Conservation (phyloP, 2,113 vertebrate species). For the Hemichromis elongatus region DNA sequence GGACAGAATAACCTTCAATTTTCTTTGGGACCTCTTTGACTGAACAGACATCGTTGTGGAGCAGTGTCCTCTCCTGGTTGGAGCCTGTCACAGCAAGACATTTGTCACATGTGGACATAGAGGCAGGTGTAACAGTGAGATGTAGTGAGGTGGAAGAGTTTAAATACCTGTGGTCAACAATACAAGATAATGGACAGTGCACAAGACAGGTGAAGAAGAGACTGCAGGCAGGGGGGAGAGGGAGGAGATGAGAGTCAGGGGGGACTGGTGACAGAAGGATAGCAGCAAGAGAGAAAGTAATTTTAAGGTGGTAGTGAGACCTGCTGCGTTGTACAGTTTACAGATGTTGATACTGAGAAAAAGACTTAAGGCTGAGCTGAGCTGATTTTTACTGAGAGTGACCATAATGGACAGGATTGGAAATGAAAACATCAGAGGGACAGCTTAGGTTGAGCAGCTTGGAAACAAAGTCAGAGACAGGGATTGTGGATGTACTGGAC, state of each 20-base stretch:
- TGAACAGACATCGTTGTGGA: neutral
- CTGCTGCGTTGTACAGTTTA: neutral
- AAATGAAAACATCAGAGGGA: neutral
- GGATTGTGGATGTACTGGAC: neutral
- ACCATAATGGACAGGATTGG: neutral
- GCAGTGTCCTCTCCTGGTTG: slow-evolving; percentile 32
- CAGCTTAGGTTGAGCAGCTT: neutral
- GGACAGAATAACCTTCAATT: neutral
- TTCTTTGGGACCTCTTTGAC: neutral
- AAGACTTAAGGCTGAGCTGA: neutral
- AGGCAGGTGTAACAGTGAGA: neutral
- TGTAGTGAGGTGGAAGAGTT: neutral
- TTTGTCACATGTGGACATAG: rapidly evolving
- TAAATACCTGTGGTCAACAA: neutral
- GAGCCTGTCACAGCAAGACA: neutral
- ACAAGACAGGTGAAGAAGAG: neutral
- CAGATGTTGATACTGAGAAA: neutral
- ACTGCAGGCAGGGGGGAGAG: neutral
- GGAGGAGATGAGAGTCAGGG: neutral
- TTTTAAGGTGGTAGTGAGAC: neutral
- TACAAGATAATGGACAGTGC: neutral
- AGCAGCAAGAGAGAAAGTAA: neutral
- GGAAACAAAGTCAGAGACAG: neutral
- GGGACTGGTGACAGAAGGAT: neutral
- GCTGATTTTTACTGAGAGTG: neutral